Base-by-base conservation (phyloP, 2,113 vertebrate species). In the Paedocypris sp. region DNA sequence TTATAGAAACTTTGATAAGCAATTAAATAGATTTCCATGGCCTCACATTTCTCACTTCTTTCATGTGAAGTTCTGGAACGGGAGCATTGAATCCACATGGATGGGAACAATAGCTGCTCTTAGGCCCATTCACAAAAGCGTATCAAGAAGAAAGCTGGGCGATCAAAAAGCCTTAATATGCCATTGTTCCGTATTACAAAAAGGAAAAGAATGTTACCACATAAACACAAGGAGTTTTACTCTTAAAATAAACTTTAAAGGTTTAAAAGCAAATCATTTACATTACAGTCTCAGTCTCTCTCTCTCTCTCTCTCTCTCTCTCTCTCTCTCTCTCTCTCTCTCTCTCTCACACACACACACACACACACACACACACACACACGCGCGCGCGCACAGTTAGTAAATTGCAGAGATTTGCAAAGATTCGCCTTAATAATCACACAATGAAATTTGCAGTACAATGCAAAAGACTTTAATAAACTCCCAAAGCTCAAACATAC, bases 401-500 rank as follows among this genome's bases (percentile, higher is more conserved):
- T 8, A 41, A 41, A 18, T n/a, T 3, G 19, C 5, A 41, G 16
- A 19, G 7, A 41, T 22, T 8, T 32, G 4, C 6, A 20, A 32
- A 16, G 25, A 13, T 15, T 29, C 32, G 68, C 68, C 65, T 60
- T 82, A 83, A 57, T 82, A 84, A 81, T 73, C 79, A 85, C 75
- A 77, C 80, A 18, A 80, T 72, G 70, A 78, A 82, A 77, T 82
- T 64, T 79, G 70, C 73, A 72, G 71, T 84, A 86, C 77, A 82
- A 83, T 87, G 84, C 82, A 87, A 87, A 87, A 86, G 76, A 86
- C 83, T 87, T 87, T 87, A 87, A 87, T 87, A 80, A 86, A 85
- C 73, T 80, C 80, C 76, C 77, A 76, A 86, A 86, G 84, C 83
- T 77, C 79, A 83, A 83, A 86, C 84, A 86, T 83, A 86, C 82